phyloP scores from a whole-genome alignment of 2,113 vertebrate genomes.

The Scopus umbretta region DNA sequence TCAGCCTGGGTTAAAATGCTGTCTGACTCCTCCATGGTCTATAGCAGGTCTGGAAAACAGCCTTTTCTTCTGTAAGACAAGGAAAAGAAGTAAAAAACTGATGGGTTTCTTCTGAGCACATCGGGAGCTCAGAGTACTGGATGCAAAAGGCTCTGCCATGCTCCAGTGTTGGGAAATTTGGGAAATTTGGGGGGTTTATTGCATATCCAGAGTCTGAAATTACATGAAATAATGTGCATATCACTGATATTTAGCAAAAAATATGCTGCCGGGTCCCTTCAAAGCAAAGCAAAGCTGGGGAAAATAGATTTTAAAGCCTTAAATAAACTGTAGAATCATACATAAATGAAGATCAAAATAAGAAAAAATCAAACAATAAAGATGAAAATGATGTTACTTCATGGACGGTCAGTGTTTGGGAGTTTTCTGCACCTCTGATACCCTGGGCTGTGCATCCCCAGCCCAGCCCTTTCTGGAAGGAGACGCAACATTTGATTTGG shows the following conservation, averaged over 20 bases:
- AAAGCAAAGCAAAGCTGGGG: not conserved
- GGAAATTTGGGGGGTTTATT: not conserved
- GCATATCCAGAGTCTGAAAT: not conserved
- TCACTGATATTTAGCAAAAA: not conserved
- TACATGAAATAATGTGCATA: not conserved
- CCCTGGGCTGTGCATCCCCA: not conserved
- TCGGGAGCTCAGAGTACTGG: not conserved
- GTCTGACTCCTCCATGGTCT: not conserved
- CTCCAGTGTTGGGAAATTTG: not conserved
- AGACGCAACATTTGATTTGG: not conserved
- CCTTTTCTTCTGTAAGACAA: not conserved
- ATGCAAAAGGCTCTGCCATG: not conserved
- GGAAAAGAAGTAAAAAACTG: not conserved
- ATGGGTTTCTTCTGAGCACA: not conserved
- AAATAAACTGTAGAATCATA: not conserved
- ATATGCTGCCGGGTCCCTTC: not conserved
- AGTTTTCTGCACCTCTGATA: not conserved
- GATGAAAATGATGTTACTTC: not conserved
- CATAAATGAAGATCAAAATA: not conserved
- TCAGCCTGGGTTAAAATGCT: not conserved
- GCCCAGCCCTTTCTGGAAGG: not conserved
- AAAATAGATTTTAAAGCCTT: not conserved
- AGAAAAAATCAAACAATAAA: not conserved
- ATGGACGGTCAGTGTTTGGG: fast-evolving
- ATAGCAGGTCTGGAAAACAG: not conserved